Base-by-base conservation (phyloP, 2,113 vertebrate species). In the Calyptommatus sinebrachiatus region DNA sequence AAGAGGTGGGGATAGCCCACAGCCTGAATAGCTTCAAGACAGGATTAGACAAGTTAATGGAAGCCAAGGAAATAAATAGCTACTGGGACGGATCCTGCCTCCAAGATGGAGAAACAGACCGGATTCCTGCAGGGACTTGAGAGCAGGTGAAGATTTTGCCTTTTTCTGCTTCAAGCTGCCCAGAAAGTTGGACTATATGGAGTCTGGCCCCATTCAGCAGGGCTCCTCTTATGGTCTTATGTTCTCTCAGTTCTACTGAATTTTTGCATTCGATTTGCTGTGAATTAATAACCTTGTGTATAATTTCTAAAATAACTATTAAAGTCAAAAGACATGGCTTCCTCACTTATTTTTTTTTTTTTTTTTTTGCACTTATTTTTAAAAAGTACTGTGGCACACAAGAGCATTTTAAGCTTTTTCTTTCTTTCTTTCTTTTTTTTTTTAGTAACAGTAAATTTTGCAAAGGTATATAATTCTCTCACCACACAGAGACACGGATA, bases 301-400 rank as follows among this genome's bases (percentile, higher is more conserved):
- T 63, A 89, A 78, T 28, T n/a, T 29, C 61, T 86, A 85, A 91
- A 89, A 91, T 81, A 92, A 87, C 81, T 84, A 88, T 88, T 92
- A 85, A 90, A 83, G 84, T 91, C 65, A 89, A 85, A 88, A 87
- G 84, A 88, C 81, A 84, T 84, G 84, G 78, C 53, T 88, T 91
- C 86, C 85, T 88, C 73, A 76, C 88, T 67, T 80, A 78, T 86
- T 87, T 90, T 88, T 84, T 78, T n/a, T n/a, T n/a, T n/a, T n/a
- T n/a, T n/a, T n/a, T n/a, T n/a, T n/a, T n/a, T n/a, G n/a, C 88
- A 77, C 88, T 88, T 91, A 90, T 87, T 88, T 91, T 90, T 90
- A 84, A 73, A 91, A 81, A 90, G 84, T 86, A 73, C 79, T 31
- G 87, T 87, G 89, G 88, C 85, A 5, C 35, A 21, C 35, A 62